Conservation (phyloP, 2,113 vertebrate genomes). For the Hassar affinis region DNA sequence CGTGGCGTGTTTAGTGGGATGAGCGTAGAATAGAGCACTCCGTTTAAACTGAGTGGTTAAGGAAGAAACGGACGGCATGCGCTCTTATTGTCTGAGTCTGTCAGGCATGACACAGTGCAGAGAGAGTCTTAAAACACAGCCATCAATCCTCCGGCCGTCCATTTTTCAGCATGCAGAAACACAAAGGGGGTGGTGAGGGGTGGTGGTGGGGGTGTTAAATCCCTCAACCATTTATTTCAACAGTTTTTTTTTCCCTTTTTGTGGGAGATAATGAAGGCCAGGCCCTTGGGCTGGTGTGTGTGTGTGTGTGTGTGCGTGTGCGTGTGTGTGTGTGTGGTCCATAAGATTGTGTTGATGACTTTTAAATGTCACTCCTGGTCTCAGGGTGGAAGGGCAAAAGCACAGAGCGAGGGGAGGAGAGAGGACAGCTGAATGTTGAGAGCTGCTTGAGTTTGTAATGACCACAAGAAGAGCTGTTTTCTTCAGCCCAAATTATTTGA, state of each 20-base stretch:
- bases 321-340: conserved; percentile 30
- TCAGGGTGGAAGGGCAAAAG: conserved; percentile 33
- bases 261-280: conserved; percentile 55
- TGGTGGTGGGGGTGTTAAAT: background rate
- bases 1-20: background rate
- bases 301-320: conserved; percentile 34
- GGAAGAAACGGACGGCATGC: background rate
- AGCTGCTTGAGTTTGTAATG: conserved; percentile 42
- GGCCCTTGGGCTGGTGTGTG: conserved; percentile 17
- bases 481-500: background rate
- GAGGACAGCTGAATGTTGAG: conserved; percentile 15
- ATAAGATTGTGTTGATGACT: conserved; percentile 62
- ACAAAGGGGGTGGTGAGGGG: background rate
- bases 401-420: conserved; percentile 35
- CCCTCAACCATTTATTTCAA: conserved; percentile 34
- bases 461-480: conserved; percentile 36
- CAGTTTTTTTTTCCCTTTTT: conserved; percentile 43
- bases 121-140: conserved; percentile 22
- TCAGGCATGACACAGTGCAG: conserved; percentile 22
- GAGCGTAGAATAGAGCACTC: background rate
- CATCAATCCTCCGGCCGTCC: conserved; percentile 13
- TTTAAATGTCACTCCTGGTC: conserved; percentile 69
- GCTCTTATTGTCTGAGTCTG: conserved; percentile 27
- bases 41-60: background rate
- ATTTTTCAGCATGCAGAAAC: conserved; percentile 26